These are phyloP conservation scores for Tortricodes alternella DNA, from an alignment of 2,888 invertebrate genomes.

Conservation along the genomic window DNA sequence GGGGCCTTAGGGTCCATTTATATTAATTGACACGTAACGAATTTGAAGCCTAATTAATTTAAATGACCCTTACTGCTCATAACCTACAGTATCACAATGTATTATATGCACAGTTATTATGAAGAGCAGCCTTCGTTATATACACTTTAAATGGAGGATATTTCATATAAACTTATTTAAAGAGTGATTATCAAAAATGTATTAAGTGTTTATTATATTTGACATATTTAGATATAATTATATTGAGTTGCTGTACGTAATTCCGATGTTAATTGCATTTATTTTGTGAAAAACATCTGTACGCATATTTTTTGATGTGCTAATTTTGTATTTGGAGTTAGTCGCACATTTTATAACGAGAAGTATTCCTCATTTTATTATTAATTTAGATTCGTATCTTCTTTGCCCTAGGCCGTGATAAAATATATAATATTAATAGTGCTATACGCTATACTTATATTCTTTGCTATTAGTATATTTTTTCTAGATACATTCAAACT, in stretches of 20 bases:
- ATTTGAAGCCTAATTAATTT: too few relatives aligned
- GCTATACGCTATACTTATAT: slow-evolving; percentile 43
- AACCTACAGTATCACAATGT: neutral
- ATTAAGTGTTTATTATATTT: slow-evolving; percentile 13
- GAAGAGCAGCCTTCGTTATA: neutral
- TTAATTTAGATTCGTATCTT: slow-evolving; percentile 38
- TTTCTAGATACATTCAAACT: slow-evolving; percentile 36
- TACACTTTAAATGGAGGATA: neutral
- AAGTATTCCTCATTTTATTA: slow-evolving; percentile 45
- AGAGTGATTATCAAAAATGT: slow-evolving; percentile 13
- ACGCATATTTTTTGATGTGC: slow-evolving; percentile 59
- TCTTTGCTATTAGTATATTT: slow-evolving; percentile 50
- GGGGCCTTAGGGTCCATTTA: too few relatives aligned
- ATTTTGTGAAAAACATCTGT: slow-evolving; percentile 45
- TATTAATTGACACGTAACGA: too few relatives aligned
- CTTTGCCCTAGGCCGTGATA: slow-evolving; percentile 50
- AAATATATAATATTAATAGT: slow-evolving; percentile 18
- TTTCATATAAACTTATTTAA: slow-evolving; percentile 11
- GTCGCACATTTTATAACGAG: slow-evolving; percentile 46
- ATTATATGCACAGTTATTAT: neutral
- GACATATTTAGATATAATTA: slow-evolving; percentile 12
- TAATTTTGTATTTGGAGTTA: slow-evolving; percentile 51
- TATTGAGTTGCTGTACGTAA: slow-evolving; percentile 21
- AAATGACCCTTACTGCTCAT: neutral
- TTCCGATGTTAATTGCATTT: slow-evolving; percentile 52